A percentile compares a stretch with the other conserved stretches of the same genome.
Conservation (phyloP, 2,797 vertebrate genomes). For the Falco rusticolus region DNA sequence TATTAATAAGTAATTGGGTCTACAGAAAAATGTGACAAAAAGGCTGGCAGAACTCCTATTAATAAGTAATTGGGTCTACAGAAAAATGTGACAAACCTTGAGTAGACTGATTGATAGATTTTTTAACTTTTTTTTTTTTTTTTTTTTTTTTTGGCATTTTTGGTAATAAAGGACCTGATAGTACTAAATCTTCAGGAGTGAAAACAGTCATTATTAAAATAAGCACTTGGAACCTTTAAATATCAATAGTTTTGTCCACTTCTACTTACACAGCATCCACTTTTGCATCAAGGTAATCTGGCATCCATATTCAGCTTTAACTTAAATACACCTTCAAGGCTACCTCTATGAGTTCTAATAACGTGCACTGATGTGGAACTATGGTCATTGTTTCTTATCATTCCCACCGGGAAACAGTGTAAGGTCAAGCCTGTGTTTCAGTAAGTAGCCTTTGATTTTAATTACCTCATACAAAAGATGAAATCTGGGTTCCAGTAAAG, state of each 20-base stretch:
- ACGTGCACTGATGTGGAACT: constrained; percentile 8
- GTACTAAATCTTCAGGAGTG: not conserved
- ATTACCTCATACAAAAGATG: not conserved
- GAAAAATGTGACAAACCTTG: not conserved
- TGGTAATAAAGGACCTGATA: not conserved
- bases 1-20: not conserved
- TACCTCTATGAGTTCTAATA: not conserved
- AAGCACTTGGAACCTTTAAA: not conserved
- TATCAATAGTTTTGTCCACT: not conserved
- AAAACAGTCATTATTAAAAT: not conserved
- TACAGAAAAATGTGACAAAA: not conserved
- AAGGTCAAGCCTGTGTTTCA: constrained; percentile 13
- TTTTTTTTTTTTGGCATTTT: not conserved
- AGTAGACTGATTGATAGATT: not conserved
- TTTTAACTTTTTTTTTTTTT: not conserved
- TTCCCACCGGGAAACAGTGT: not conserved
- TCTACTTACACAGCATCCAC: not conserved
- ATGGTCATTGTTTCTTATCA: not conserved
- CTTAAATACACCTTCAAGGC: not conserved
- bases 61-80: not conserved
- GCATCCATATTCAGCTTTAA: not conserved
- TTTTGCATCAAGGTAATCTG: not conserved
- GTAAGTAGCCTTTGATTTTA: constrained; percentile 29
- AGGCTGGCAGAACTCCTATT: not conserved
- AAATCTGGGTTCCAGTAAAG: not conserved